Base-by-base conservation (phyloP, 2,888 invertebrate species). In the Holacanthella duospinosa region DNA sequence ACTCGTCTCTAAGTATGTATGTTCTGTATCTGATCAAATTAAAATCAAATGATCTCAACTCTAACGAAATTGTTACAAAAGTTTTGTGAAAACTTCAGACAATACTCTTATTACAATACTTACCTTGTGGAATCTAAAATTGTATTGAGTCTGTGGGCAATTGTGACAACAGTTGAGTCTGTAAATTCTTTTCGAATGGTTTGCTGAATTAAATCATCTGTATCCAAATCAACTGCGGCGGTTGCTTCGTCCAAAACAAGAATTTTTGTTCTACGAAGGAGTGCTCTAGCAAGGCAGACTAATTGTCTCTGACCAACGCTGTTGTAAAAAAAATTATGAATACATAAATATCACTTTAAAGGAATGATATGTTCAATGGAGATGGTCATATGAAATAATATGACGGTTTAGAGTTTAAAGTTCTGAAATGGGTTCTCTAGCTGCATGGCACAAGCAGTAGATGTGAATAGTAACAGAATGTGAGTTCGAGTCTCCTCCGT, bases 101-200 rank as follows among this genome's bases (percentile, higher is more conserved):
- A n/a, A n/a, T n/a, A n/a, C n/a, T n/a, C n/a, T n/a, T 43, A 43
- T 12, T 43, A 12, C 43, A 16, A 43, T 12, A 43, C 16, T 12
- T 74, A 80, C 80, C 79, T 84, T 74, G 89, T 88, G 44, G 88
- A 89, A 80, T 93, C 92, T 83, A 93, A 83, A 74, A 94, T 92
- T 36, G 93, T 93, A 78, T 93, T 93, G 67, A 94, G 83, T 26
- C 93, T 84, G 80, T 93, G 93, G 53, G 93, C 93, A 76, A 94
- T 93, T 1, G 93, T 93, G 25, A 94, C 82, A 60, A 93, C 87
- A 3, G 93, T 93, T 78, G 90, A 90, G 66, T 88, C 83, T 66
- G 82, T 83, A 78, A 94, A 94, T 77, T 93, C 89, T 28, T 85
- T 83, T 24, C 88, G 85, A 76, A 94, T 94, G 2, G 94, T 94